Evolutionary conservation across 2,113 vertebrate genomes (phyloP), one percentile per base, ranked within the genome.

Genomic region (Anguilla rostrata): DNA sequence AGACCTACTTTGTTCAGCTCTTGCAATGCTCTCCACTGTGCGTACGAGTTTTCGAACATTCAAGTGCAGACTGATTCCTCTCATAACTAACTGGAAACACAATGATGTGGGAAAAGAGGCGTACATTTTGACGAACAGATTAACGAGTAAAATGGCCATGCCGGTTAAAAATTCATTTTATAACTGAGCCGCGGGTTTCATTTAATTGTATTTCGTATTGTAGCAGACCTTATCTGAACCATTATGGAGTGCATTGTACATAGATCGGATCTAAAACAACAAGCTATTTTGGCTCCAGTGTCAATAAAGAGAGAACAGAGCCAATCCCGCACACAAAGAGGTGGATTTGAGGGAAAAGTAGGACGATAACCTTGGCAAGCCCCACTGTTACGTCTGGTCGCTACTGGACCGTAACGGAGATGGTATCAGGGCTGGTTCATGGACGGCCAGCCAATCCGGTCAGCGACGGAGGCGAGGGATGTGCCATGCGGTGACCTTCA

Each of bases 351-450:
- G 71, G 20, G n/a, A 34, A 75, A n/a, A 75, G n/a, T 75, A 26
- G 71, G 71, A 75, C 71, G 34, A n/a, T 29, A n/a, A 75, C 71
- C 71, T 75, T 75, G 71, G 71, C 71, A 39, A 81, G 40, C 34
- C 22, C 34, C 41, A 39, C 39, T 84, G 63, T 63, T 43, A 49
- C 43, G 63, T 75, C 29, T 84, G 66, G 16, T 75, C 39, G 83
- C 41, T 84, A 49, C 63, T 46, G 66, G 66, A 12, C 26, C 66
- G 43, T 78, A 26, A 84, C 56, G 41, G 60, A 78, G 41, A 78
- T 78, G 71, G 43, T 53, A 85, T 49, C 71, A 40, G 41, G 49
- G n/a, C 66, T 78, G 78, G 84, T 78, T 75, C 71, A 66, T 49
- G 84, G 75, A 49, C 26, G 12, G 41, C 34, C 75, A 85, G 75